These are phyloP conservation scores for Drosophila arizonae DNA, from an alignment of 1,140 invertebrate species.

Conservation along the genomic window DNA sequence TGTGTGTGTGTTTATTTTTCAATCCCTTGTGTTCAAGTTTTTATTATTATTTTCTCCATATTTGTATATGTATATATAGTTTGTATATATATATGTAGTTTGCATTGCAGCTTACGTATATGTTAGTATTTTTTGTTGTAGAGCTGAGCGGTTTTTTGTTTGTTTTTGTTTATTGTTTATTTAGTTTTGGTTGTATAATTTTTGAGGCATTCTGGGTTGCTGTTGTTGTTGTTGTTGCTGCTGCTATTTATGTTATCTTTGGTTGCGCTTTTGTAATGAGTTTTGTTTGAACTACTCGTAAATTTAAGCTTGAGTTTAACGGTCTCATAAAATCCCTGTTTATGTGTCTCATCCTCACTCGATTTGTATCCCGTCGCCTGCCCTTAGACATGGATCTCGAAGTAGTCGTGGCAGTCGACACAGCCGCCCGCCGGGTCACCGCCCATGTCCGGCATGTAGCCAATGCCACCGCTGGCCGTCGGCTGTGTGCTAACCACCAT, in stretches of 20 bases:
- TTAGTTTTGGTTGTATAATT: slow-evolving; percentile 52
- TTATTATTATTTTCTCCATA: slow-evolving; percentile 35
- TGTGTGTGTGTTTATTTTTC: slow-evolving; percentile 48
- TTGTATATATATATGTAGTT: slow-evolving; percentile 25
- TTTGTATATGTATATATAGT: background rate
- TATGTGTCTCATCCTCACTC: slow-evolving; percentile 34
- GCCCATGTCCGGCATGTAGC: slow-evolving; percentile 62
- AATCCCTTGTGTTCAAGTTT: slow-evolving; percentile 72
- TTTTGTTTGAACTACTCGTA: slow-evolving; percentile 29
- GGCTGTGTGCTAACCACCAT: slow-evolving; percentile 68
- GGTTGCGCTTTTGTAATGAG: slow-evolving; percentile 45
- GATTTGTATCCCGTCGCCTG: background rate
- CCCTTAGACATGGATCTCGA: slow-evolving; percentile 81
- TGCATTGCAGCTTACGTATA: slow-evolving; percentile 66
- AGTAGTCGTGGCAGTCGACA: slow-evolving; percentile 82
- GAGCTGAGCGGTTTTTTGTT: slow-evolving; percentile 52
- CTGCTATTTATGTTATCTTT: slow-evolving; percentile 51
- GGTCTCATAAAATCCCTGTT: slow-evolving; percentile 55
- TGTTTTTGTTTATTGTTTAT: slow-evolving; percentile 14
- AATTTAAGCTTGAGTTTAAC: slow-evolving; percentile 51
- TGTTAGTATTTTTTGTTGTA: slow-evolving; percentile 35
- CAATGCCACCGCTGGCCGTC: slow-evolving; percentile 62
- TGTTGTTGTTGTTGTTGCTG: slow-evolving; percentile 42
- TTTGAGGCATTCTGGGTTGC: slow-evolving; percentile 69
- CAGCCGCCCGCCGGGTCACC: slow-evolving; percentile 60